Conservation (phyloP, 2,888 invertebrate species). For the Aphidoletes aphidimyza region DNA sequence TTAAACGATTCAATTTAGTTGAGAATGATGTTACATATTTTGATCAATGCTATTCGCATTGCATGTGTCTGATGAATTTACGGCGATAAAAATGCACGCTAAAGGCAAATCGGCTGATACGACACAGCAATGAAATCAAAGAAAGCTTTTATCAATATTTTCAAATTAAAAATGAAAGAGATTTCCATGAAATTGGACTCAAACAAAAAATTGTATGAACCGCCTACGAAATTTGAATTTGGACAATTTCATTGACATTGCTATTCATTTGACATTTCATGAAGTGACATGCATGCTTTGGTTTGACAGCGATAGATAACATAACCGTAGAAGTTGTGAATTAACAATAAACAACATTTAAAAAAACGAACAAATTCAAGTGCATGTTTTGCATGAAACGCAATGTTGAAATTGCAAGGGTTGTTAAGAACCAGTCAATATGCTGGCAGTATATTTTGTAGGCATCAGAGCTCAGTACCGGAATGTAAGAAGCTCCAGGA, state of each 20-base stretch:
- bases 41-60: no score
- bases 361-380: no score
- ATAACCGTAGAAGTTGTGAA: no score
- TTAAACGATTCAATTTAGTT: no score
- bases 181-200: no score
- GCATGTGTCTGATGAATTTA: slow-evolving; percentile 12
- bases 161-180: not conserved
- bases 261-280: no score
- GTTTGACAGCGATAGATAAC: no score
- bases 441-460: not conserved
- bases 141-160: not conserved
- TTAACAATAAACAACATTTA: no score
- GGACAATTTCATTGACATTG: no score
- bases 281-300: no score
- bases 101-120: not conserved
- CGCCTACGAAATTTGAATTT: not conserved
- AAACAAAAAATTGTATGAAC: not conserved
- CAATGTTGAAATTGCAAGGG: not conserved
- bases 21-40: no score
- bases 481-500: not conserved
- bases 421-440: not conserved
- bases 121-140: not conserved
- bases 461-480: not conserved
- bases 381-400: not conserved
- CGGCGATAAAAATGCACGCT: not conserved